These are phyloP conservation scores for Zapus hudsonius DNA, from an alignment of 2,113 vertebrate genomes.

Conservation along the genomic window DNA sequence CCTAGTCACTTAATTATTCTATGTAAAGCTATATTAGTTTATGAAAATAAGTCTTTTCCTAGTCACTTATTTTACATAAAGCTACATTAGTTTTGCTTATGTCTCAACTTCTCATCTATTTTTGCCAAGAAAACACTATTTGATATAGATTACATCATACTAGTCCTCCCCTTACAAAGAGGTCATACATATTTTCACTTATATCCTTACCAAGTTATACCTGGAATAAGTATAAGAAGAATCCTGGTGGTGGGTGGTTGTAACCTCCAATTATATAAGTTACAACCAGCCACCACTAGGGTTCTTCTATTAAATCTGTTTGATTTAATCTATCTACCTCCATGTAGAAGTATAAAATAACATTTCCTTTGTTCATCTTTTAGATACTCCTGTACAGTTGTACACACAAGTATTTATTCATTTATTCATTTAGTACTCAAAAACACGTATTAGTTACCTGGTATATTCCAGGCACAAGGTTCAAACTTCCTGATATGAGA, in stretches of 20 bases:
- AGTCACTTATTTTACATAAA: not conserved
- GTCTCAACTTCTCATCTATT: not conserved
- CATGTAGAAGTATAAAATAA: not conserved
- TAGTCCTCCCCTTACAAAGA: not conserved
- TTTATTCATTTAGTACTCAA: not conserved
- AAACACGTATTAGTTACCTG: not conserved
- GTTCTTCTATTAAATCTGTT: not conserved
- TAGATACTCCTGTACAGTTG: not conserved
- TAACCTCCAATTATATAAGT: no score
- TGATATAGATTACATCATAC: not conserved
- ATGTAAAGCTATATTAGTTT: not conserved
- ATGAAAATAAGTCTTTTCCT: not conserved
- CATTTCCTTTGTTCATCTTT: not conserved
- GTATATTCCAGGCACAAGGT: not conserved
- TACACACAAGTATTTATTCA: not conserved
- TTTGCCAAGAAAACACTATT: not conserved
- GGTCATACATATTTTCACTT: not conserved
- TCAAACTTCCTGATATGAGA: not conserved
- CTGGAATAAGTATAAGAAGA: not conserved
- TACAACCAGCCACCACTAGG: not conserved
- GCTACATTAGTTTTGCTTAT: not conserved
- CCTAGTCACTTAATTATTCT: slow-evolving; percentile 11
- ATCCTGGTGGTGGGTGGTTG: no score
- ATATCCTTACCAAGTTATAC: not conserved
- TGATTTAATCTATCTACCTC: not conserved